Base-by-base conservation (phyloP, 1,140 invertebrate species). In the Solenopsis invicta region DNA sequence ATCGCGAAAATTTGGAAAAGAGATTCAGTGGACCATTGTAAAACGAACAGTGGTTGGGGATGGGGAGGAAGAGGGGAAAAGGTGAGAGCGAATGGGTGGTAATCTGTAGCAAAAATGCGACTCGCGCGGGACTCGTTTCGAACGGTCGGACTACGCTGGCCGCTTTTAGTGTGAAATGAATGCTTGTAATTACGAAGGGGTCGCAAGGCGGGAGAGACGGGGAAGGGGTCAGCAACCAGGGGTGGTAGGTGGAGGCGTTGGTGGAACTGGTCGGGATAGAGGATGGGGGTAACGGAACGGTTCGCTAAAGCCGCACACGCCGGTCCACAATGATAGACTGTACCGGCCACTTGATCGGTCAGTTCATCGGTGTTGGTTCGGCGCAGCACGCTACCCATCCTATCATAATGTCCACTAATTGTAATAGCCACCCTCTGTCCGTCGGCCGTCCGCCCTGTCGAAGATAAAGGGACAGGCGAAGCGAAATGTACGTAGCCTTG, bases 131-230 rank as follows among this genome's bases (percentile, higher is more conserved):
- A 85, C 90, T 91, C 90, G 90, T 91, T 91, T 90, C 87, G 89
- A 76, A 90, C 48, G 24, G 84, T 84, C 61, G 56, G 76, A 29
- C 61, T 67, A 71, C 54, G 87, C 76, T 85, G 62, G 77, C 87
- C 84, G 89, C 90, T 91, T 91, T 91, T 91, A 91, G 90, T 91
- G 89, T 90, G 89, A 91, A 91, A 91, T 91, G 90, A 91, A 91
- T 91, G 90, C 90, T 91, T 91, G 91, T 91, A 91, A 91, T 91
- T 91, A 92, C 91, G 91, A 89, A 62, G 66, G 74, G 62, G 81
- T 66, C 50, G 37, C 48, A 75, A 37, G 59, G 59, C 41, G 52
- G 16, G 52, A 24, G 74, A 50, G 52, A 45, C n/a, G 21, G 24
- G 34, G 62, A 59, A 59, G 18, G 37, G 37, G 64, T 34, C 71